These are phyloP conservation scores for Halcyon senegalensis DNA, from an alignment of 2,113 vertebrate genomes.

Conservation along the genomic window DNA sequence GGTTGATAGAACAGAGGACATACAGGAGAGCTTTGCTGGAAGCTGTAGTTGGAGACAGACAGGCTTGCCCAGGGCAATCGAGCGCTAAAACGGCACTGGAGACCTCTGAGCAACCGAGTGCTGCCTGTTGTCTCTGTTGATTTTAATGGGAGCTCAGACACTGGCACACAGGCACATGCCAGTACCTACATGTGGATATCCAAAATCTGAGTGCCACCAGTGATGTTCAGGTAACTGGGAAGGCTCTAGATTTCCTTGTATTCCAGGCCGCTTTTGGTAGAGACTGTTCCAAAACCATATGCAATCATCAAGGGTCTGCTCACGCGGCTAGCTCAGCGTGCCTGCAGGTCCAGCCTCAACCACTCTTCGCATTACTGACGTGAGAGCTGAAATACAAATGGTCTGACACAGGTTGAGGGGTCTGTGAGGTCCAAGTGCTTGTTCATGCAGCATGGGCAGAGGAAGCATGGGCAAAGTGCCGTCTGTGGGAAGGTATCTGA, in stretches of 20 bases:
- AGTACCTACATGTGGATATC: neutral
- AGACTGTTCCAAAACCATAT: neutral
- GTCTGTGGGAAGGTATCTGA: neutral
- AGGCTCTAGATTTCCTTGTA: neutral
- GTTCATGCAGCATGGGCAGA: neutral
- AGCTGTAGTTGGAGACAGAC: neutral
- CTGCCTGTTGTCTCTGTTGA: fast-evolving
- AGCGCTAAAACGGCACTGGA: neutral
- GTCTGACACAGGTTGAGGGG: neutral
- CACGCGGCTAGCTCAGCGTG: fast-evolving
- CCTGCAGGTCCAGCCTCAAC: neutral
- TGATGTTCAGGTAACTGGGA: neutral
- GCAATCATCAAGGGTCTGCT: neutral
- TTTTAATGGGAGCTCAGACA: neutral
- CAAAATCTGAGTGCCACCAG: neutral
- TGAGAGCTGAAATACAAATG: neutral
- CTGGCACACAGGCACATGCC: neutral
- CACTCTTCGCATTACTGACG: fast-evolving
- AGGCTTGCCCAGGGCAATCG: neutral
- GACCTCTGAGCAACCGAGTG: neutral
- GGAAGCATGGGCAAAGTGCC: neutral
- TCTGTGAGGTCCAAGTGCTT: neutral
- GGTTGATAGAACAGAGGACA: neutral
- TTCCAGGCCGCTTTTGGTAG: neutral
- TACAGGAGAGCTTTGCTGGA: neutral